These are phyloP conservation scores for Acromyrmex charruanus DNA, from an alignment of 1,140 invertebrate genomes.

Conservation along the genomic window DNA sequence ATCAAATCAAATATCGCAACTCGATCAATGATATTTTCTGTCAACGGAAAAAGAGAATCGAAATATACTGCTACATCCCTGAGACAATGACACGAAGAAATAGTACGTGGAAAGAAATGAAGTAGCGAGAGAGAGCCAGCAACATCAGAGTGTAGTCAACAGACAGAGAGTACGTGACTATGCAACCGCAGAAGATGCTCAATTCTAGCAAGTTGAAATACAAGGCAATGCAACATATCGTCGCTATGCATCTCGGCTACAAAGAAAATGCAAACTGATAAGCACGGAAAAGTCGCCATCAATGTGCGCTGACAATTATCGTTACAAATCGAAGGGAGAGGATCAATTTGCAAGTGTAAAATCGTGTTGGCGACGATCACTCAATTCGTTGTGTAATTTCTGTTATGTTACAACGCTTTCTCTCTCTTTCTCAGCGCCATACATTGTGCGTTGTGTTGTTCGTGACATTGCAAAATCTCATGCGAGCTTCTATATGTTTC, in stretches of 20 bases:
- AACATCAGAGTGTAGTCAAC: not conserved
- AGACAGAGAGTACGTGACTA: conserved; percentile 77
- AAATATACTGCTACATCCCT: conserved; percentile 35
- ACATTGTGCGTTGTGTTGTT: conserved; percentile 16
- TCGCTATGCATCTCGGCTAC: not conserved
- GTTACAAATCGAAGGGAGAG: conserved; percentile 35
- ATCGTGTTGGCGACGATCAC: conserved; percentile 19
- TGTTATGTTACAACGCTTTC: conserved; percentile 33
- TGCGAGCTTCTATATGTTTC: conserved; percentile 17
- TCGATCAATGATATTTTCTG: not conserved
- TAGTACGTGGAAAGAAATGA: conserved; percentile 1
- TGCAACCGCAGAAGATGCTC: conserved; percentile 78
- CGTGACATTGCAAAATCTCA: conserved; percentile 58
- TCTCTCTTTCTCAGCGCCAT: conserved; percentile 2
- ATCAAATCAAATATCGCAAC: not conserved
- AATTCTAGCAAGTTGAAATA: conserved; percentile 78
- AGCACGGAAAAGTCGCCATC: conserved; percentile 15
- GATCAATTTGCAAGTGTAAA: conserved; percentile 43
- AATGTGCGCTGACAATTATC: conserved; percentile 26
- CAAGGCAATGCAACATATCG: conserved; percentile 32
- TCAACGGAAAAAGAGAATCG: not conserved
- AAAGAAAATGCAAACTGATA: conserved; percentile 35
- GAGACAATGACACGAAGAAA: conserved; percentile 45
- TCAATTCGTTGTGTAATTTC: conserved; percentile 42
- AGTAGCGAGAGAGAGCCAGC: conserved; percentile 15